These are phyloP conservation scores for Lepidurus couesii DNA, from an alignment of 1,140 invertebrate species.

Conservation along the genomic window DNA sequence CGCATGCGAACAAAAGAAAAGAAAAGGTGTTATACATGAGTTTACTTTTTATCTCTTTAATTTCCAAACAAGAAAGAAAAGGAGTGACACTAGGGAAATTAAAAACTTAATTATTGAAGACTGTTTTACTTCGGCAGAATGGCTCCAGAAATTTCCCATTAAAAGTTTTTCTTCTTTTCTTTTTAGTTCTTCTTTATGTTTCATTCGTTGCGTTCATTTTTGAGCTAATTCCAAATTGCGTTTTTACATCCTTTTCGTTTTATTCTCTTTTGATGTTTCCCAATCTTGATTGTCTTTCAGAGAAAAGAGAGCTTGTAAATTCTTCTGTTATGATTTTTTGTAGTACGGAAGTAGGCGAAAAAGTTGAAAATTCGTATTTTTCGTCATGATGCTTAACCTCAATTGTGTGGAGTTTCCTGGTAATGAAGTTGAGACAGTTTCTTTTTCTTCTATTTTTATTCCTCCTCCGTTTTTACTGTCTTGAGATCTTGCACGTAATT, in stretches of 20 bases:
- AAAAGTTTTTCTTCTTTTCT: background rate
- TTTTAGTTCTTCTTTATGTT: background rate
- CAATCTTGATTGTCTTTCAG: background rate
- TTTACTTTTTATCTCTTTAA: too few species aligned
- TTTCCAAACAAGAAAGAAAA: background rate
- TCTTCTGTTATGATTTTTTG: too few species aligned
- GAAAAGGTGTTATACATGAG: too few species aligned
- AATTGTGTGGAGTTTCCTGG: too few species aligned
- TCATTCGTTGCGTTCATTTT: background rate
- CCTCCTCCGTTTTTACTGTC: too few species aligned
- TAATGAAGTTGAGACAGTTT: too few species aligned
- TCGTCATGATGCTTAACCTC: too few species aligned
- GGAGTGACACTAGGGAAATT: background rate
- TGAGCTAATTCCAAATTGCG: background rate
- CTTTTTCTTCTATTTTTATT: too few species aligned
- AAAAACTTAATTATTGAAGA: conserved; percentile 16
- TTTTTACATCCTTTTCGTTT: background rate
- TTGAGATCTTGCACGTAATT: too few species aligned
- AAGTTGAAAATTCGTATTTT: too few species aligned
- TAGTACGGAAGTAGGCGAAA: too few species aligned
- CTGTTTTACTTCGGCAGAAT: background rate
- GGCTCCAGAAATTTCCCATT: background rate
- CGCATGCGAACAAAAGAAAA: background rate
- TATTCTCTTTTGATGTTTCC: background rate
- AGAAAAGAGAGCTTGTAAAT: too few species aligned